Percentiles rank a stretch among this genome's conserved stretches.
These are phyloP conservation scores for Alouatta caraya DNA, from an alignment of 2,797 vertebrate species.

Conservation along the genomic window DNA sequence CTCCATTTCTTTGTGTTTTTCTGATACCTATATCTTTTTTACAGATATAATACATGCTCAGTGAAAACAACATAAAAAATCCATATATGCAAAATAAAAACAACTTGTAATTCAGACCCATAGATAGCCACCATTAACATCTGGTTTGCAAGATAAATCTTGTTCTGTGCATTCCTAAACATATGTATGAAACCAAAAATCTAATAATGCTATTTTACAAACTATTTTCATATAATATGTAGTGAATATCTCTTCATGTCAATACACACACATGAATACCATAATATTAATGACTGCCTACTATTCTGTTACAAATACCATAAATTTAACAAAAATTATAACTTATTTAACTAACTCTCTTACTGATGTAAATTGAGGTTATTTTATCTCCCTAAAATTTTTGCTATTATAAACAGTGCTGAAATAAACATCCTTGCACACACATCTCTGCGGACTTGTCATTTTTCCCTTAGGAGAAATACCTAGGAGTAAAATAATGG, in stretches of 20 bases:
- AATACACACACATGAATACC: background rate
- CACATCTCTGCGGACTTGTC: background rate
- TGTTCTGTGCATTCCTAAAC: background rate
- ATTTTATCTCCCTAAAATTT: background rate
- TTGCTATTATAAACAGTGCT: background rate
- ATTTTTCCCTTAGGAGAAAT: background rate
- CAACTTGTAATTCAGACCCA: background rate
- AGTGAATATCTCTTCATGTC: background rate
- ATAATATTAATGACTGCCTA: background rate
- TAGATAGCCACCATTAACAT: background rate
- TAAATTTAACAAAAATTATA: background rate
- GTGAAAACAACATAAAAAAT: slow-evolving; percentile 14
- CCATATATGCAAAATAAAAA: background rate
- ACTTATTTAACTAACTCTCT: background rate
- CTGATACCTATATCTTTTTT: background rate
- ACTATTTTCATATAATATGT: background rate
- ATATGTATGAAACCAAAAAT: background rate
- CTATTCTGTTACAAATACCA: background rate
- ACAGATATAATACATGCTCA: background rate
- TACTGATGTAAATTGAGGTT: background rate
- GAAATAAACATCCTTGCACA: slow-evolving; percentile 2
- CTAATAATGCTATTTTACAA: background rate
- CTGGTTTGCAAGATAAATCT: background rate
- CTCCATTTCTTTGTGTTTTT: background rate
- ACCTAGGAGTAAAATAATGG: background rate